Conservation (phyloP, 2,113 vertebrate genomes). For the Dicrurus megarhynchus region DNA sequence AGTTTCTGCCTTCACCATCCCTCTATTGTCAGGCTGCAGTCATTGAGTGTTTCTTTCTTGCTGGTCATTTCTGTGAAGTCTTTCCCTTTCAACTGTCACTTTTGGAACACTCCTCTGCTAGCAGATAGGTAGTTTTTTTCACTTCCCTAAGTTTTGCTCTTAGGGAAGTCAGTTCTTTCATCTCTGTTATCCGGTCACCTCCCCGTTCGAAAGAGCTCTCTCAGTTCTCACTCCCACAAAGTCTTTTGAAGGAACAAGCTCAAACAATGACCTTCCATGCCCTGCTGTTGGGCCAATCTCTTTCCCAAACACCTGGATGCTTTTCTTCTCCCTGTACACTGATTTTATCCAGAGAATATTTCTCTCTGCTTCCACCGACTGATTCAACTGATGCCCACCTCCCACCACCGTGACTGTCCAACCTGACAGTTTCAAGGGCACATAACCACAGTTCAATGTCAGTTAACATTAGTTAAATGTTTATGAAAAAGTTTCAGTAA, state of each 20-base stretch:
- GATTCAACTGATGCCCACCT: not conserved
- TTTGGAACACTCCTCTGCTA: not conserved
- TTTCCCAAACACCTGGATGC: not conserved
- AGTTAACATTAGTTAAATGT: not conserved
- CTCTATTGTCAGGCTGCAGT: not conserved
- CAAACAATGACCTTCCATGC: not conserved
- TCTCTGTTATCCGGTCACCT: not conserved
- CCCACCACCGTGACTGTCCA: not conserved
- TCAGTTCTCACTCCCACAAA: not conserved
- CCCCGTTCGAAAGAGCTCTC: not conserved
- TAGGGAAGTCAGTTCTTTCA: not conserved
- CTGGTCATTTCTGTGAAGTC: not conserved
- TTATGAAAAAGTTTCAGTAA: not conserved
- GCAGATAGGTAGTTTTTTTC: not conserved
- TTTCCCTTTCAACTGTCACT: constrained; percentile 12
- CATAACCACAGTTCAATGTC: not conserved
- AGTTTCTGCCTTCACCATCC: not conserved
- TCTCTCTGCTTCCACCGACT: not conserved
- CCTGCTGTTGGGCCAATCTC: not conserved
- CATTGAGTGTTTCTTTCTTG: not conserved
- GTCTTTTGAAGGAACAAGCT: not conserved
- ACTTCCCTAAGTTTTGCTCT: not conserved
- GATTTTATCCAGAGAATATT: not conserved
- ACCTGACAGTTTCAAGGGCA: not conserved
- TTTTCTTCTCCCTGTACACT: not conserved